Conservation (phyloP, 2,797 vertebrate species). For the Rhodeus uyekii region DNA sequence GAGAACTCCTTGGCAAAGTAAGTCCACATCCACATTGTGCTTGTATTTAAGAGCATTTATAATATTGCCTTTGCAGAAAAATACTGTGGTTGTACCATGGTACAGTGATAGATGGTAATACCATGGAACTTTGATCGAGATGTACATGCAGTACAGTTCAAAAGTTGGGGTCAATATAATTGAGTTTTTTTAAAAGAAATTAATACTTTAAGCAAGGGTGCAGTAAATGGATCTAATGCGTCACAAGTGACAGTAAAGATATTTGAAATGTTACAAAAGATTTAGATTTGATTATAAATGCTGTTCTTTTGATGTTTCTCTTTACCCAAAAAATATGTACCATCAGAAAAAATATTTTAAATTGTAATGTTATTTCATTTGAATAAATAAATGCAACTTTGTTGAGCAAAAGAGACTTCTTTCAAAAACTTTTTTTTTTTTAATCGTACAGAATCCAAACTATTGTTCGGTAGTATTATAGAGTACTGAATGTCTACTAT, state of each 20-base stretch:
- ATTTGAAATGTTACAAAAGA: background rate
- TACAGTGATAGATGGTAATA: background rate
- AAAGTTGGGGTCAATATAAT: background rate
- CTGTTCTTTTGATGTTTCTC: background rate
- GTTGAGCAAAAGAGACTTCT: background rate
- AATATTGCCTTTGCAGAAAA: background rate
- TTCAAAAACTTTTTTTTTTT: too few species aligned
- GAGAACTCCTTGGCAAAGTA: constrained; percentile 95
- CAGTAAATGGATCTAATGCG: background rate
- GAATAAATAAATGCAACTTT: background rate
- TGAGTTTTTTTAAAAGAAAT: background rate
- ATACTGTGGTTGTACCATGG: background rate
- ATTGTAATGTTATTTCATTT: background rate
- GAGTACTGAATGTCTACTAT: too few species aligned
- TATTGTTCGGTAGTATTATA: too few species aligned
- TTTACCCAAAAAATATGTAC: too few species aligned
- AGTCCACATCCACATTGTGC: constrained; percentile 41
- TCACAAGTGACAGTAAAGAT: background rate
- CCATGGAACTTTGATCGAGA: background rate
- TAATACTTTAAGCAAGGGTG: too few species aligned
- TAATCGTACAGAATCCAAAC: too few species aligned
- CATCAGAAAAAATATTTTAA: too few species aligned
- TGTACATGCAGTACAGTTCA: background rate
- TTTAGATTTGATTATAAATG: background rate
- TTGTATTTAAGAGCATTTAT: background rate